phyloP scores from a whole-genome alignment of 1,140 invertebrate genomes.

The Bactericera cockerelli region DNA sequence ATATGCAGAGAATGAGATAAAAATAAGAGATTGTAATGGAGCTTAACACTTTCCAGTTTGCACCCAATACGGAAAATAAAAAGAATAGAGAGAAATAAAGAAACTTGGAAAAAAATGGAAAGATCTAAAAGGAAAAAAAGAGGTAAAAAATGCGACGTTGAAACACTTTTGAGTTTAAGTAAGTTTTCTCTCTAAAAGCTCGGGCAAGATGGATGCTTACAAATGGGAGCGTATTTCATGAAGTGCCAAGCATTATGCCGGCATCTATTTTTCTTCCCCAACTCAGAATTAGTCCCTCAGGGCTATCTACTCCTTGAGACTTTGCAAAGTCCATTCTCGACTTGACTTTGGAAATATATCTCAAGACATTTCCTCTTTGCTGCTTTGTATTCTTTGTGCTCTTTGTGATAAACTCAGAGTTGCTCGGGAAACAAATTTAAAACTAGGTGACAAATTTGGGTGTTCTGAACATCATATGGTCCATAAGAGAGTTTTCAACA shows the following conservation, averaged over 20 bases:
- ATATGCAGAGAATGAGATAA: too few relatives aligned
- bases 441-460: too few relatives aligned
- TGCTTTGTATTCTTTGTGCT: not conserved
- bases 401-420: not conserved
- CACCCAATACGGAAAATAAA: too few relatives aligned
- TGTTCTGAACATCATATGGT: too few relatives aligned
- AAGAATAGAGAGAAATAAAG: too few relatives aligned
- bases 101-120: too few relatives aligned
- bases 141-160: too few relatives aligned
- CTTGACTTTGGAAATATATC: not conserved
- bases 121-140: too few relatives aligned
- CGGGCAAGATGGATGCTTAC: slow-evolving; percentile 4
- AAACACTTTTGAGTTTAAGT: too few relatives aligned
- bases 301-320: not conserved
- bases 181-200: not conserved
- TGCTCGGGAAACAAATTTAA: not conserved
- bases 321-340: not conserved
- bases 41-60: too few relatives aligned
- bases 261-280: not conserved
- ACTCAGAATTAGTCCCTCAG: slow-evolving; percentile 5
- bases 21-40: too few relatives aligned
- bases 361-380: not conserved
- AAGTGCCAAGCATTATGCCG: slow-evolving; percentile 8
- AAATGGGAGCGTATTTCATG: slow-evolving; percentile 8
- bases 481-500: too few relatives aligned